Conservation (phyloP, 2,888 invertebrate genomes). For the Agonopterix subpropinquella region DNA sequence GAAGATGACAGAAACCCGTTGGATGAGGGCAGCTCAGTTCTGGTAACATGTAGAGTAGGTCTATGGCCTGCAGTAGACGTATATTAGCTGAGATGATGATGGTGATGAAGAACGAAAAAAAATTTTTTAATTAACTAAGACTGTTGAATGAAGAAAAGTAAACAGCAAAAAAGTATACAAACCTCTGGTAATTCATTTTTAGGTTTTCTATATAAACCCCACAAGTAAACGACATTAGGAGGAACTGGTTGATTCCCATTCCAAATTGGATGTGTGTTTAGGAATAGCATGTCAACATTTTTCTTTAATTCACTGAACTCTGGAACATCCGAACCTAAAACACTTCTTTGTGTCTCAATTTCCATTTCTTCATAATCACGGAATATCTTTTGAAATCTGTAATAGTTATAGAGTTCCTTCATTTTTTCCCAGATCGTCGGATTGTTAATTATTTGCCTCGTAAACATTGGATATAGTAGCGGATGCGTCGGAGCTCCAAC, state of each 20-base stretch:
- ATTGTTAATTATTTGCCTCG: conserved; percentile 19
- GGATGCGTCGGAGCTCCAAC: background rate
- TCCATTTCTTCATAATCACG: too few relatives aligned
- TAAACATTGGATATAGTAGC: conserved; percentile 14
- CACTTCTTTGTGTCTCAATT: background rate
- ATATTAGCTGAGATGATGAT: too few relatives aligned
- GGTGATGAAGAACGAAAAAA: too few relatives aligned
- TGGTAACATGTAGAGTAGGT: too few relatives aligned
- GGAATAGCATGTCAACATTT: conserved; percentile 26
- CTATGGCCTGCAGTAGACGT: too few relatives aligned
- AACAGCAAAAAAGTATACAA: conserved; percentile 13
- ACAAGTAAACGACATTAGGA: conserved; percentile 38
- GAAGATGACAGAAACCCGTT: too few relatives aligned
- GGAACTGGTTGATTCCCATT: conserved; percentile 24
- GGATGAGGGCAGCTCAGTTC: too few relatives aligned
- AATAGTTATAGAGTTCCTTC: conserved; percentile 13
- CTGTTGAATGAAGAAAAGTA: too few relatives aligned
- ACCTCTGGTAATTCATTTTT: conserved; percentile 41
- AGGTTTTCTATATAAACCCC: conserved; percentile 46
- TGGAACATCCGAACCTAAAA: conserved; percentile 2
- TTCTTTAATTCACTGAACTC: background rate
- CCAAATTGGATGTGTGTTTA: conserved; percentile 31
- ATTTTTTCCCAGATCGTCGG: conserved; percentile 26
- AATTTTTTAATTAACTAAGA: too few relatives aligned
- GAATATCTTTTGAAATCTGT: background rate